Evolutionary conservation across 1,140 invertebrate genomes (phyloP), one percentile per base, ranked within the genome.

Genomic region (Drosophila tropicalis): DNA sequence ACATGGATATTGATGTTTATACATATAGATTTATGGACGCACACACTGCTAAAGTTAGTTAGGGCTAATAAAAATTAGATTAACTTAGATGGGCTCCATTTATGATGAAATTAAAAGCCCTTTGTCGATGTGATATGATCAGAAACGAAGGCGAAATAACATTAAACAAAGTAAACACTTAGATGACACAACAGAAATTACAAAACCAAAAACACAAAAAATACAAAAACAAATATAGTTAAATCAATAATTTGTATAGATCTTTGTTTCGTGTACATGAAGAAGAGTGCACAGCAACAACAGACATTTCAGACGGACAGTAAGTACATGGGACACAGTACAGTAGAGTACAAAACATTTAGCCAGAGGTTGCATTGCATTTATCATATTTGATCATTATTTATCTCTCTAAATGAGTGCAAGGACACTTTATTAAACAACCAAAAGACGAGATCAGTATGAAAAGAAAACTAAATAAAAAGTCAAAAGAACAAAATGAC

Each of bases 81-180:
- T 19, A 51, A 51, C 44, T 51, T 22, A 51, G 17, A 19, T 51
- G 17, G 44, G 44, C 17, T 19, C 44, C 17, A 19, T 2, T 22
- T 51, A 51, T 51, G 44, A 51, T 51, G 17, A 51, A 51, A 51
- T 51, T 51, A 51, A 12, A 51, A 51, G 44, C 19, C 44, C 44
- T 19, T 22, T 22, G 7, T 17, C 17, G 19, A 51, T 51, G 44
- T 51, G 44, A 22, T 10, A 51, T 51, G 44, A 51, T 51, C 19
- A 22, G 3, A 51, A 51, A 22, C 17, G 3, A 51, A 51, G 22
- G 29, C 29, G 5, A 6, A 29, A 29, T 3, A 29, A 29, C 29
- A 29, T 29, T 5, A 29, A 29, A 5, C 5, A 51, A 22, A 3
- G 1, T 5, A 44, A 44, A 17, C 2, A 51, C 22, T 17, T 19